Percentiles rank a stretch among this genome's conserved stretches.
Evolutionary conservation across 2,797 vertebrate genomes (phyloP).

Genomic region (Esox lucius): DNA sequence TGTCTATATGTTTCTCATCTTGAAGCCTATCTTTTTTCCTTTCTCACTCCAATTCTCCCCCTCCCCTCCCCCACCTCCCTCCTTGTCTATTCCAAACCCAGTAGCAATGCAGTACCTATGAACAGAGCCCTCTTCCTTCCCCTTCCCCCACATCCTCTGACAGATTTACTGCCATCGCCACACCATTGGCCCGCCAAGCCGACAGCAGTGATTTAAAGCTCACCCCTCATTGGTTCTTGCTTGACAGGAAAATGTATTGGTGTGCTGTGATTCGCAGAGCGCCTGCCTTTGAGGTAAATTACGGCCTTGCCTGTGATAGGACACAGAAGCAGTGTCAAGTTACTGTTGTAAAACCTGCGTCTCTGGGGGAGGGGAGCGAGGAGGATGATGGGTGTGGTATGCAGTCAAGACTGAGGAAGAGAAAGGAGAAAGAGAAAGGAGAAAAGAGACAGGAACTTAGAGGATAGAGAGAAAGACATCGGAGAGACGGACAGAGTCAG

Average conservation of each 20-base stretch:
- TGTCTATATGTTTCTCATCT: background rate
- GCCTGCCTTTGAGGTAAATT: constrained; percentile 53
- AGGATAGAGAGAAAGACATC: constrained; percentile 12
- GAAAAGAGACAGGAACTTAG: constrained; percentile 8
- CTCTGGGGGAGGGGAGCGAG: constrained; percentile 23
- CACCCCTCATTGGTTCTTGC: constrained; percentile 35
- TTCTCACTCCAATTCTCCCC: constrained; percentile 4
- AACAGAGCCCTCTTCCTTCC: constrained; percentile 34
- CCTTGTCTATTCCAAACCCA: constrained; percentile 30
- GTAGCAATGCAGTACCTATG: constrained; percentile 45
- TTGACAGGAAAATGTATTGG: constrained; percentile 45
- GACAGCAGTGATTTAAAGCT: constrained; percentile 54
- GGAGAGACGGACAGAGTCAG: constrained; percentile 14
- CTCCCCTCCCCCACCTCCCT: constrained; percentile 9
- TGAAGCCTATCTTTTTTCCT: constrained; percentile 1
- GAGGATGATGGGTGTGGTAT: constrained; percentile 9
- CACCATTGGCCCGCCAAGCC: constrained; percentile 43
- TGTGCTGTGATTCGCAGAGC: constrained; percentile 38
- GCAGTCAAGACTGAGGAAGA: constrained; percentile 6
- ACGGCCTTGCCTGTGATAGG: constrained; percentile 47
- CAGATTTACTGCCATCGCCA: constrained; percentile 50
- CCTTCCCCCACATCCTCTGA: constrained; percentile 19
- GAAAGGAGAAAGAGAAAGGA: constrained; percentile 14
- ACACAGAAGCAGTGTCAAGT: constrained; percentile 49
- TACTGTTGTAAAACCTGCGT: constrained; percentile 45